Evolutionary conservation across 2,888 invertebrate genomes (phyloP), one percentile per base, ranked within the genome.

Genomic region (Synanthedon andrenaeformis): DNA sequence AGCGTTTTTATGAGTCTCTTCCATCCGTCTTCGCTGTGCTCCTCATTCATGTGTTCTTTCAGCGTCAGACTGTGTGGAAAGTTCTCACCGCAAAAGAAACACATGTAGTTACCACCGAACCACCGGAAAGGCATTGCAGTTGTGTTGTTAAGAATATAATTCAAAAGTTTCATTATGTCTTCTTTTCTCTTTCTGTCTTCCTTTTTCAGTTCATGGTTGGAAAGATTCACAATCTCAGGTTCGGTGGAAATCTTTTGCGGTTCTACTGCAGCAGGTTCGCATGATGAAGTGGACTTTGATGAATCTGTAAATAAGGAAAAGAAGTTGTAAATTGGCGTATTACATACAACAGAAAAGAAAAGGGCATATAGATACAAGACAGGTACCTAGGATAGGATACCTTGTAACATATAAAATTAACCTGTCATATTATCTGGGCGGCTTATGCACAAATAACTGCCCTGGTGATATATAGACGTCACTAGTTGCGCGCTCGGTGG

Each of bases 101-200:
- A 77, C 61, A 71, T 69, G 56, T 66, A 77, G 4, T 67, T 67
- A 54, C 69, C 72, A 1, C 66, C 63, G 3, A 65, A 60, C 73
- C 72, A 77, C 10, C 72, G 64, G 50, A 77, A 77, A 0, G 77
- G 77, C 28, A 72, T 64, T 0, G 71, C 68, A 0, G 67, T 71
- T 0, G 77, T 69, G 54, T 74, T 69, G 52, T 74, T 67, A 17
- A 75, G 60, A 2, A 76, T 57, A 0, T 59, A 54, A 1, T 54
- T 55, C 52, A 64, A 51, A 0, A 60, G 55, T 19, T 53, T 55
- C 4, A 45, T 51, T 3, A 51, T 13, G 23, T 54, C 49, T 12
- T 41, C 11, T 35, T 50, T 42, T 12, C 51, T 51, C 23, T 49
- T 17, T 49, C 42, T 52, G 41, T 54, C 52, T 28, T 41, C 11